Conservation (phyloP, 2,113 vertebrate genomes). For the Cottus gobio region DNA sequence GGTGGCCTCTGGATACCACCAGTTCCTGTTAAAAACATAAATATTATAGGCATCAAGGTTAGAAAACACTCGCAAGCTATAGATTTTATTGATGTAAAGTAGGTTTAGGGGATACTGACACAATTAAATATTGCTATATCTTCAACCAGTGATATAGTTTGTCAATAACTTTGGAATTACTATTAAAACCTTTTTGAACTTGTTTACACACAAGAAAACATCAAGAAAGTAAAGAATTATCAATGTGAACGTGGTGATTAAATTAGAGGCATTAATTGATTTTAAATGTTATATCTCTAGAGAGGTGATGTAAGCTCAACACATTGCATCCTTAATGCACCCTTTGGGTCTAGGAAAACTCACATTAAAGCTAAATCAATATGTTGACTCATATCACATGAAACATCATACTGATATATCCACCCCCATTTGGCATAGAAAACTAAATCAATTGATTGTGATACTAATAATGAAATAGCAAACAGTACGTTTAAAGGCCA, state of each 20-base stretch:
- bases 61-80: neutral
- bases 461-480: slow-evolving; percentile 4
- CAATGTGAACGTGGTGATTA: neutral
- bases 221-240: neutral
- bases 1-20: slow-evolving; percentile 88
- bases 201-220: neutral
- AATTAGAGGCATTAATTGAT: neutral
- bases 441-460: neutral
- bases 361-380: neutral
- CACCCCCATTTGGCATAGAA: neutral
- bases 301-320: neutral
- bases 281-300: neutral
- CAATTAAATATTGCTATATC: neutral
- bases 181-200: neutral
- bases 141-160: too few relatives aligned
- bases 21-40: slow-evolving; percentile 77
- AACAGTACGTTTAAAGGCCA: slow-evolving; percentile 9
- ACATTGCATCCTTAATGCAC: neutral
- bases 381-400: neutral
- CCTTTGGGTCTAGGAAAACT: neutral
- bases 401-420: neutral
- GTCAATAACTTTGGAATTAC: neutral
- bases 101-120: neutral
- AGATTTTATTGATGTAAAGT: neutral
- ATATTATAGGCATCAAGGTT: neutral